These are phyloP conservation scores for Sitodiplosis mosellana DNA, from an alignment of 1,140 invertebrate species.

Conservation along the genomic window DNA sequence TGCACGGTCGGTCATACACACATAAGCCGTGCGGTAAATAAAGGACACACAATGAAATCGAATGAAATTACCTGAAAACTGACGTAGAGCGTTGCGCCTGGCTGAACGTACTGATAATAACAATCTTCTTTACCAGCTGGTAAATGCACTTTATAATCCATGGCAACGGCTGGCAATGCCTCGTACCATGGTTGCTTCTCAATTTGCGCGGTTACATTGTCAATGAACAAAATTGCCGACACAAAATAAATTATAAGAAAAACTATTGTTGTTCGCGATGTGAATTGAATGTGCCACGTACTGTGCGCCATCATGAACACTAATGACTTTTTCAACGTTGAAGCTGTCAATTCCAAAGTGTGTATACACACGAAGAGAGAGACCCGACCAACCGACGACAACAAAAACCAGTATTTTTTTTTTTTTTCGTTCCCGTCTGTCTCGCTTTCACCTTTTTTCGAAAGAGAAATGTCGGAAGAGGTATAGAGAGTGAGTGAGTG, in stretches of 20 bases:
- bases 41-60: too few relatives aligned
- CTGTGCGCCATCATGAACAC: conserved; percentile 1
- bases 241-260: background rate
- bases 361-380: too few relatives aligned
- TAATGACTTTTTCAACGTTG: too few relatives aligned
- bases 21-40: background rate
- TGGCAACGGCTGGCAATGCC: conserved; percentile 68
- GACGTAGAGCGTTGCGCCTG: conserved; percentile 81
- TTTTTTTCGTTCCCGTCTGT: too few relatives aligned
- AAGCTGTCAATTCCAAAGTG: too few relatives aligned
- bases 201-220: background rate
- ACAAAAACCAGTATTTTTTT: too few relatives aligned
- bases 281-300: background rate
- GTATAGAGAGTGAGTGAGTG: too few relatives aligned
- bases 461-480: too few relatives aligned
- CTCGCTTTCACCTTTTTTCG: too few relatives aligned
- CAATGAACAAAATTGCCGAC: background rate
- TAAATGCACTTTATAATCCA: conserved; percentile 89
- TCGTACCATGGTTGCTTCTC: conserved; percentile 42
- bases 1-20: background rate
- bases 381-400: too few relatives aligned
- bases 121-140: conserved; percentile 89
- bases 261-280: background rate
- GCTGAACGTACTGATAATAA: conserved; percentile 82
- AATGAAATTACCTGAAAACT: conserved; percentile 64